phyloP scores from a whole-genome alignment of 1,140 invertebrate genomes.

The Heliconius himera region DNA sequence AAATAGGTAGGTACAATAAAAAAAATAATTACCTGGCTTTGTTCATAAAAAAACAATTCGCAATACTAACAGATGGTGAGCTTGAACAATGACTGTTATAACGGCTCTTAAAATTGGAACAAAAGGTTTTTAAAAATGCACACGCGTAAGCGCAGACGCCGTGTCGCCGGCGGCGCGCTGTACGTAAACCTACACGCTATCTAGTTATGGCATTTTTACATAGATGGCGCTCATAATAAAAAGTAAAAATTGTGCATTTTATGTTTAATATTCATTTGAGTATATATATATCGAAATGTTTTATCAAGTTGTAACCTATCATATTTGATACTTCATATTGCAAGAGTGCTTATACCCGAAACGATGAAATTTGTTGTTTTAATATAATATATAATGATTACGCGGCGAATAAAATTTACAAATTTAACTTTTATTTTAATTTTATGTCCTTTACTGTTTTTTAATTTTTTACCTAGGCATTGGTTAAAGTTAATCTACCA shows the following conservation, averaged over 20 bases:
- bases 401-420: too few species aligned
- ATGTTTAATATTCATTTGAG: not conserved
- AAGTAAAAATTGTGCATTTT: not conserved
- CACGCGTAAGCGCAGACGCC: slow-evolving; percentile 39
- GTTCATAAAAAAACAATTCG: slow-evolving; percentile 25
- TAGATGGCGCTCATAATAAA: slow-evolving; percentile 57
- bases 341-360: too few species aligned
- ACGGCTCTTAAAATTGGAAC: slow-evolving; percentile 33
- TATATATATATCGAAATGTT: not conserved
- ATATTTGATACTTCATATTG: too few species aligned
- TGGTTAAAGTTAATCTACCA: too few species aligned
- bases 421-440: too few species aligned
- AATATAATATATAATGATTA: too few species aligned
- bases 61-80: slow-evolving; percentile 36
- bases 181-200: slow-evolving; percentile 36
- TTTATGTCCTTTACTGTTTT: too few species aligned
- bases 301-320: too few species aligned
- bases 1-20: not conserved
- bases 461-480: too few species aligned
- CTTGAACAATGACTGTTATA: slow-evolving; percentile 38
- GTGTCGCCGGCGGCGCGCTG: slow-evolving; percentile 40
- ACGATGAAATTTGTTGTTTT: too few species aligned
- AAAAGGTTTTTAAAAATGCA: slow-evolving; percentile 35
- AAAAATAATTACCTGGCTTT: slow-evolving; percentile 17
- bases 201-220: slow-evolving; percentile 44